phyloP scores from a whole-genome alignment of 2,888 invertebrate genomes.

The Agonopterix subpropinquella region DNA sequence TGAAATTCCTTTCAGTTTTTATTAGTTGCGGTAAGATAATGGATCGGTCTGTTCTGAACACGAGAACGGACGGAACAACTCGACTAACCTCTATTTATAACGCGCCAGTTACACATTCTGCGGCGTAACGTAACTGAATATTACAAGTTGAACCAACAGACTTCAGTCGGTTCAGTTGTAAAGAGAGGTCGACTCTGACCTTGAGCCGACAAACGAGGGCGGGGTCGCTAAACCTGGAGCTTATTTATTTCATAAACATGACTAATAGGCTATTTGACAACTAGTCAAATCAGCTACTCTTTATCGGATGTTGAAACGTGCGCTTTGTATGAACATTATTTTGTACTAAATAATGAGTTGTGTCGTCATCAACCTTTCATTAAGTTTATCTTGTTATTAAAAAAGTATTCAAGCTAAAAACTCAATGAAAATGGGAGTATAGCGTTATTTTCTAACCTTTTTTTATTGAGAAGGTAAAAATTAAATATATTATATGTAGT shows the following conservation, averaged over 20 bases:
- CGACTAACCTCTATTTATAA: conserved; percentile 64
- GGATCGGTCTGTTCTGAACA: conserved; percentile 58
- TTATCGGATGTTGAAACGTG: too few relatives aligned
- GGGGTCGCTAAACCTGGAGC: conserved; percentile 24
- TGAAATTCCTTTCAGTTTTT: conserved; percentile 61
- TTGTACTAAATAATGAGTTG: too few relatives aligned
- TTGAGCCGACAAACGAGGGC: conserved; percentile 27
- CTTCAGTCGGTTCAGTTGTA: conserved; percentile 32
- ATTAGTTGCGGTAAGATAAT: conserved; percentile 67
- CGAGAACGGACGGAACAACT: conserved; percentile 52
- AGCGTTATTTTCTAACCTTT: too few relatives aligned
- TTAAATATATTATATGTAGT: too few relatives aligned
- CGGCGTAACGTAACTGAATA: conserved; percentile 60
- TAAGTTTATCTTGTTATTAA: too few relatives aligned
- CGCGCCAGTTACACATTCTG: conserved; percentile 47
- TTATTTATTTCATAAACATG: neutral
- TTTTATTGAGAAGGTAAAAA: too few relatives aligned
- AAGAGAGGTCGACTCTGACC: conserved; percentile 37
- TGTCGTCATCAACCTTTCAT: too few relatives aligned
- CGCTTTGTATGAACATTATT: too few relatives aligned
- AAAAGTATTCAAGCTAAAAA: too few relatives aligned
- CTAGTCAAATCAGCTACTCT: too few relatives aligned
- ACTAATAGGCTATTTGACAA: too few relatives aligned
- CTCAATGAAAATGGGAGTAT: too few relatives aligned
- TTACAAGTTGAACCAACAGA: conserved; percentile 56